Evolutionary conservation across 1,140 invertebrate genomes (phyloP), one percentile per base, ranked within the genome.

Genomic region (Hypsibius dujardini): DNA sequence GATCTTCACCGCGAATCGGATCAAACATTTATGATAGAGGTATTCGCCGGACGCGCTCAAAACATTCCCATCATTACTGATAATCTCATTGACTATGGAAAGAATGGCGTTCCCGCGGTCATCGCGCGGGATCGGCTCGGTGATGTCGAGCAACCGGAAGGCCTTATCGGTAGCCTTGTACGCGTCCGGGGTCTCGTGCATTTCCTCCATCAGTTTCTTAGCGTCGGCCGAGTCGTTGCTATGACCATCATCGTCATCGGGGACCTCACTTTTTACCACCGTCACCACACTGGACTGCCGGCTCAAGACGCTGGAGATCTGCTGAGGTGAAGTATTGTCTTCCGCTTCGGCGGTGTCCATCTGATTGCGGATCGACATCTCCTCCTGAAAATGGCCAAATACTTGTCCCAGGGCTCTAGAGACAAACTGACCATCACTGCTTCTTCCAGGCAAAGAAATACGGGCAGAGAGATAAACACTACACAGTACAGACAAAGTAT

Each of bases 141-240:
- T 67, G 12, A 67, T 67, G 12, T 67, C 62, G 12, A 15, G 3
- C 12, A 67, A 3, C 12, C 45, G 12, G 62, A 67, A 67, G 62
- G 62, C 62, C 62, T 67, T 67, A 3, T 67, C 62, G 62, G 62
- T 67, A 42, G 62, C 62, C 62, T 67, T 67, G 62, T 15, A 67
- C 12, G 7, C 62, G 12, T 67, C 62, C 12, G 62, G 62, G 12
- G 42, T 45, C 42, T 12, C 50, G 7, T 56, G 50, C 50, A n/a
- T 56, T 7, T 56, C 50, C n/a, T 7, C 7, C 7, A 56, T 56
- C 7, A 56, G 7, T 12, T 56, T 7, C n/a, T 7, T 7, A 7
- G 7, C n/a, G 7, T 56, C 50, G 7, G 7, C 50, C 50, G 7
- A 7, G 50, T 56, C 50, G n/a, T n/a, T 56, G 50, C 7, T n/a